A percentile compares a stretch with the other conserved stretches of the same genome.
Conservation (phyloP, 37 sponge, comb jelly and placozoan species). For the Crambe crambe region DNA sequence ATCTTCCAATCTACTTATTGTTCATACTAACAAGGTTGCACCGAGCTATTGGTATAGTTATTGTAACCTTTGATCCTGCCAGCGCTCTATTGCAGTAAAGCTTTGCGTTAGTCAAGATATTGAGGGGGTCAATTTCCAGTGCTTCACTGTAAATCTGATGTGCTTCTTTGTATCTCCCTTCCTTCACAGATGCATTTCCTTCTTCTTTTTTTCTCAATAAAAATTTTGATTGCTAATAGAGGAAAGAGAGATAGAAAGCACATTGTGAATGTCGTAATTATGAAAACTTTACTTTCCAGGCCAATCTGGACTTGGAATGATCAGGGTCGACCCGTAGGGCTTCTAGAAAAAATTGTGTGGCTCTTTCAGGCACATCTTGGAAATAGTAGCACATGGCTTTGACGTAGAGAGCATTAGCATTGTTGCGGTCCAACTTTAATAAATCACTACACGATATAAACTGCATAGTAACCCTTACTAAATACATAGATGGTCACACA, state of each 20-base stretch:
- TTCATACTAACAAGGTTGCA: not conserved
- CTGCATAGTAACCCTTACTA: not conserved
- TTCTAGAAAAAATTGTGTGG: constrained; percentile 74
- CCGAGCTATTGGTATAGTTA: too few species aligned
- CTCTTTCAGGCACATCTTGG: constrained; percentile 90
- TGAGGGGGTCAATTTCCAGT: constrained; percentile 84
- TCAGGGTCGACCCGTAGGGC: constrained; percentile 88
- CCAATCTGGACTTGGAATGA: constrained; percentile 65
- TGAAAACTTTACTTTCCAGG: constrained; percentile 50
- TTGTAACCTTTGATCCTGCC: constrained; percentile 81
- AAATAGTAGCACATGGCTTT: constrained; percentile 89
- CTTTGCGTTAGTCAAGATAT: constrained; percentile 89
- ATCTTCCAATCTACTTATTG: constrained; percentile 47
- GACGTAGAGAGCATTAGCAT: constrained; percentile 94
- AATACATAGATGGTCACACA: constrained; percentile 14
- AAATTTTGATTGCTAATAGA: constrained; percentile 73
- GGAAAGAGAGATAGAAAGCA: not conserved
- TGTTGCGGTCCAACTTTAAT: constrained; percentile 65
- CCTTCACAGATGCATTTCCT: constrained; percentile 79
- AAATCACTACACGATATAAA: constrained; percentile 63
- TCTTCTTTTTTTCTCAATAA: constrained; percentile 85
- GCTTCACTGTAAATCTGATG: constrained; percentile 83
- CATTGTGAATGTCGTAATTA: not conserved
- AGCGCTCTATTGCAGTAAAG: constrained; percentile 93
- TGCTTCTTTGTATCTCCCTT: constrained; percentile 64